Base-by-base conservation (phyloP, 2,888 invertebrate genomes). In the Poecilobothrus nobilitatus region DNA sequence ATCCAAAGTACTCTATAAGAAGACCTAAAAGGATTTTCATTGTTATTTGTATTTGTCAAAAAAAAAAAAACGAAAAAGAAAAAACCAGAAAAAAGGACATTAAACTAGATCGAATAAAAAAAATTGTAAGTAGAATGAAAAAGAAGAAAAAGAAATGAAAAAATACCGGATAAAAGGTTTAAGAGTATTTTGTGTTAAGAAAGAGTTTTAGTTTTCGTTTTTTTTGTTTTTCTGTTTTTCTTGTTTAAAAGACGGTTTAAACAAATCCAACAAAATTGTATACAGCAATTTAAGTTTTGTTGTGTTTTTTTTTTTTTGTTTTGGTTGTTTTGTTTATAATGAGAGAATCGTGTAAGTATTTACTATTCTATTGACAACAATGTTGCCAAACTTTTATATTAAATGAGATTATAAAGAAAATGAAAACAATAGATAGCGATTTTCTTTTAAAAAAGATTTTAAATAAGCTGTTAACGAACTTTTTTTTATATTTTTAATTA, bases 221-320 rank as follows among this genome's bases (percentile, higher is more conserved):
- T 15, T 53, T 53, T 53, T 53, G 1, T 53, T 53, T 53, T 53
- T 12, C 18, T 15, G 7, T 10, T 53, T 53, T 53, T 53, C 18
- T 18, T 53, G 53, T 53, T 53, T 53, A 53, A n/a, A 53, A 53
- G n/a, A 53, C 53, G 53, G 53, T 53, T 53, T 53, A 53, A 53
- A 53, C 53, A 53, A 53, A 53, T 53, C 53, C 53, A 53, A 53
- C 53, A 53, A 53, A 53, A 53, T 53, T 53, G 53, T 53, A 53
- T 18, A 53, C 53, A 53, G 18, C 53, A 53, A 53, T 53, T 53
- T 53, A 53, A 53, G 18, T 53, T 53, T 12, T 53, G 9, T 53
- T 37, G 6, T 10, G 7, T 37, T 10, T 37, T 37, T 37, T n/a
- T n/a, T n/a, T n/a, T 53, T 18, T 9, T n/a, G 3, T 53, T 53